phyloP scores from a whole-genome alignment of 2,888 invertebrate genomes.

The Megaustenia siamemsis region DNA sequence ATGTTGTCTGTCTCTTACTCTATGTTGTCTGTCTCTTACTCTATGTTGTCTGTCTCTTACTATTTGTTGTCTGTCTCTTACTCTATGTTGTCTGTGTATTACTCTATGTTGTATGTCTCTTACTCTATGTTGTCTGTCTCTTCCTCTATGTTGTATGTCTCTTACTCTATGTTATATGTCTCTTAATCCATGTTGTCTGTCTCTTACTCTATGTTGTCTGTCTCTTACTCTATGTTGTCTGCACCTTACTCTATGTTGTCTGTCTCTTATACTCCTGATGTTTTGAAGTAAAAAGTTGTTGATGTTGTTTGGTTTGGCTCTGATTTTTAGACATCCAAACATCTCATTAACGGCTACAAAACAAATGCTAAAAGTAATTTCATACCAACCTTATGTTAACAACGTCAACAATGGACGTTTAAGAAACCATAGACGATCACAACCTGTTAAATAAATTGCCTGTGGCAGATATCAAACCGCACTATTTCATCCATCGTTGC shows the following conservation, averaged over 20 bases:
- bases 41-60: not conserved
- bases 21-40: not conserved
- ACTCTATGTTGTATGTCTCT: not conserved
- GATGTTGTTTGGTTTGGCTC: too few relatives aligned
- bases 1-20: slow-evolving; percentile 21
- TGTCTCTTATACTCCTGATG: not conserved
- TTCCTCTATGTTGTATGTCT: not conserved
- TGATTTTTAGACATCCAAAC: too few relatives aligned
- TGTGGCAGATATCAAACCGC: too few relatives aligned
- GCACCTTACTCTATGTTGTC: not conserved
- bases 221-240: not conserved
- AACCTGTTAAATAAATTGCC: too few relatives aligned
- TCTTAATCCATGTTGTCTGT: not conserved
- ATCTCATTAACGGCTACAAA: too few relatives aligned
- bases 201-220: not conserved
- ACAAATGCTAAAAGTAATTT: too few relatives aligned
- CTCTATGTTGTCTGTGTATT: too few relatives aligned
- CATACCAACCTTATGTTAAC: too few relatives aligned
- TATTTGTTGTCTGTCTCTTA: not conserved
- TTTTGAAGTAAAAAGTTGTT: too few relatives aligned
- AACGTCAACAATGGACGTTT: too few relatives aligned
- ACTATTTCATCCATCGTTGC: too few relatives aligned
- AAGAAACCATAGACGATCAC: too few relatives aligned
- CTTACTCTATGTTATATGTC: not conserved
- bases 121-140: not conserved